These are phyloP conservation scores for Coptodon bakossiorum DNA, from an alignment of 2,113 vertebrate genomes.

Conservation along the genomic window DNA sequence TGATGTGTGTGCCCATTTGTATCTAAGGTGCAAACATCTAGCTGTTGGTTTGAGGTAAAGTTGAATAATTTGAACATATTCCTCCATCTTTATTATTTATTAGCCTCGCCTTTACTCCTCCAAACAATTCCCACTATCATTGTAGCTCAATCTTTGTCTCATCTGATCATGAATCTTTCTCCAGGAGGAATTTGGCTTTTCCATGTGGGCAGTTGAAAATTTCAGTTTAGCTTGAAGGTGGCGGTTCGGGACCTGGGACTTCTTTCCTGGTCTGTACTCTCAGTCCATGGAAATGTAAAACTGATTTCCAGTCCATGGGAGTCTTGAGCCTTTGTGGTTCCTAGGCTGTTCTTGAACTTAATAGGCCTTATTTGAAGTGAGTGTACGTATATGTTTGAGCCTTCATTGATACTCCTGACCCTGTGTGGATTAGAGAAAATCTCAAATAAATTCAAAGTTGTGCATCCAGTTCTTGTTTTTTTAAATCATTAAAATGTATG, in stretches of 20 bases:
- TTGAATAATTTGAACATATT: neutral
- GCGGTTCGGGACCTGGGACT: neutral
- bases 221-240: neutral
- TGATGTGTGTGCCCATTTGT: neutral
- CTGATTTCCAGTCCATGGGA: neutral
- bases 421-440: neutral
- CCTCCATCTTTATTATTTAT: fast-evolving
- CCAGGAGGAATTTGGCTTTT: neutral
- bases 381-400: fast-evolving
- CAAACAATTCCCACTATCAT: fast-evolving
- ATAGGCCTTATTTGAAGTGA: neutral
- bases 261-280: neutral
- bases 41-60: neutral
- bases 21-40: neutral
- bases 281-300: neutral
- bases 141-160: neutral
- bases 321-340: neutral
- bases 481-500: neutral
- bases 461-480: neutral
- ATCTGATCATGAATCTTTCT: neutral
- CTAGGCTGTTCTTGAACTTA: neutral
- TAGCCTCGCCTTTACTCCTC: neutral
- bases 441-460: neutral
- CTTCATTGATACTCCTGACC: neutral
- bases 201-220: neutral